A percentile compares a stretch with the other conserved stretches of the same genome.
These are phyloP conservation scores for Sinocyclocheilus anophthalmus DNA, from an alignment of 2,113 vertebrate species.

Conservation along the genomic window DNA sequence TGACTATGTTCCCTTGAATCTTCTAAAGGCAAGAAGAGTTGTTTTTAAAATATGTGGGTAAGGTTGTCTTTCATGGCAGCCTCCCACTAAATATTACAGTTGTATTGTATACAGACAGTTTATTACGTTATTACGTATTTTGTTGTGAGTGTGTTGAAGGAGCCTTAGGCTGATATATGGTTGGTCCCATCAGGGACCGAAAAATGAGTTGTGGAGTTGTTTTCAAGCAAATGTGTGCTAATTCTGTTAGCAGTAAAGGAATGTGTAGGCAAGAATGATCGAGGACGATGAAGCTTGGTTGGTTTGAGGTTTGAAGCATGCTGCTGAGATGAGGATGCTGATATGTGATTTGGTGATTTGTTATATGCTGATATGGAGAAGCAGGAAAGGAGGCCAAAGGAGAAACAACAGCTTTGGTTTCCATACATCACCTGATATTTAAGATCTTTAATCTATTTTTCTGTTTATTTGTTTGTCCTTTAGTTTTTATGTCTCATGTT, in stretches of 20 bases:
- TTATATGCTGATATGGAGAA: conserved; percentile 39
- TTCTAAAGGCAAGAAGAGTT: conserved; percentile 20
- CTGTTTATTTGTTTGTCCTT: conserved; percentile 48
- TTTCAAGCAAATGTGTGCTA: conserved; percentile 28
- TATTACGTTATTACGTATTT: conserved; percentile 5
- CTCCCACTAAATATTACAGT: conserved; percentile 28
- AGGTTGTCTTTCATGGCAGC: neutral
- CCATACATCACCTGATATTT: conserved; percentile 51
- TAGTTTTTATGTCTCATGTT: conserved; percentile 46
- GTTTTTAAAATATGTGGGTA: conserved; percentile 8
- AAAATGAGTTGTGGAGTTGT: conserved; percentile 7
- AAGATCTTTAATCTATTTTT: conserved; percentile 50
- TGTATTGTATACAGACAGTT: conserved; percentile 43
- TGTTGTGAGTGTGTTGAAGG: conserved; percentile 43
- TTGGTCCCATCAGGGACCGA: conserved; percentile 37
- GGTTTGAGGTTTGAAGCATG: conserved; percentile 57
- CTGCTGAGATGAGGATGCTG: conserved; percentile 66
- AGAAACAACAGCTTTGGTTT: conserved; percentile 45
- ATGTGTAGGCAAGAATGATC: conserved; percentile 38
- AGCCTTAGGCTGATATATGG: conserved; percentile 54
- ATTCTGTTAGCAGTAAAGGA: conserved; percentile 50
- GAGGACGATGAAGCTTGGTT: conserved; percentile 41
- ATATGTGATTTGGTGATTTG: neutral
- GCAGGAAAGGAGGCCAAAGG: conserved; percentile 59
- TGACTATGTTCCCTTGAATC: conserved; percentile 11